Evolutionary conservation across 2,797 vertebrate genomes (phyloP).

Genomic region (Peromyscus aztecus): DNA sequence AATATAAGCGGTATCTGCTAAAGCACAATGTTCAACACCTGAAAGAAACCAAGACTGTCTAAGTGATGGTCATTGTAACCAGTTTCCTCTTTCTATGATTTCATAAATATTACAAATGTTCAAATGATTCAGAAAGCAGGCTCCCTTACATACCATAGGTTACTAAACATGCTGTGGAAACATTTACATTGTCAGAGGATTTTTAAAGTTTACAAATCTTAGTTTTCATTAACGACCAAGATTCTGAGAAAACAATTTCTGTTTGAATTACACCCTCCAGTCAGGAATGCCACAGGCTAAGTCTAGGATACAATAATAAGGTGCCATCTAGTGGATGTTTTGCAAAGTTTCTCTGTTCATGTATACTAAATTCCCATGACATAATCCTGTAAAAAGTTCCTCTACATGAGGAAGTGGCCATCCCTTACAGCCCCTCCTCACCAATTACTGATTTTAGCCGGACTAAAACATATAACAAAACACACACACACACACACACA

Average conservation of each 20-base stretch:
- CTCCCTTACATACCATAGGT: background rate
- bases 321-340: constrained; percentile 88
- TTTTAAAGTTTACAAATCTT: constrained; percentile 47
- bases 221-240: constrained; percentile 21
- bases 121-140: background rate
- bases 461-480: background rate
- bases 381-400: constrained; percentile 39
- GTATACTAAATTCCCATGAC: background rate
- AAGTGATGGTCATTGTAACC: background rate
- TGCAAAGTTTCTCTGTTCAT: constrained; percentile 48
- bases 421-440: background rate
- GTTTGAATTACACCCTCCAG: background rate
- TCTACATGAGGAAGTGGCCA: constrained; percentile 9
- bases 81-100: background rate
- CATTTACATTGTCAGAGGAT: background rate
- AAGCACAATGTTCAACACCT: background rate
- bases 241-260: constrained; percentile 36
- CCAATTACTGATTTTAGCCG: constrained; percentile 9
- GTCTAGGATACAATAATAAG: constrained; percentile 79
- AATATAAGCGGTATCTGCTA: background rate
- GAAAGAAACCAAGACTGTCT: constrained; percentile 15
- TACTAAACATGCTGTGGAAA: background rate
- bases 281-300: constrained; percentile 29
- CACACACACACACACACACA: background rate
- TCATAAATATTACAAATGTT: constrained; percentile 42